Evolutionary conservation across 2,113 vertebrate species (phyloP).

Genomic region (Melanotaenia duboulayi): DNA sequence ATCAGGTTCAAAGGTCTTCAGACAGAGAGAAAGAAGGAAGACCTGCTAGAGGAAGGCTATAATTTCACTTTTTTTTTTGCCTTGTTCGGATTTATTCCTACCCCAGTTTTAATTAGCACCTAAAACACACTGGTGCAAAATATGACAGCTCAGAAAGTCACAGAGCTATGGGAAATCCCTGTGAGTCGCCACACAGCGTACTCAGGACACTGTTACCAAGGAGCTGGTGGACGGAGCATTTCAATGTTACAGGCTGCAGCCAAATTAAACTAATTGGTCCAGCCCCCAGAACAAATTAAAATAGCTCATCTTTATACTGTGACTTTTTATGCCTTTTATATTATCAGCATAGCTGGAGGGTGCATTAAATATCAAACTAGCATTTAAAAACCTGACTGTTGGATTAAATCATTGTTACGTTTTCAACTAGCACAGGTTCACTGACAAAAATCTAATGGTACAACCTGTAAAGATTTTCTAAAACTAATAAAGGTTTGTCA

Average conservation of each 20-base stretch:
- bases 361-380: conserved; percentile 49
- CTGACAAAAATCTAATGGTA: neutral
- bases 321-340: conserved; percentile 56
- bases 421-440: conserved; percentile 7
- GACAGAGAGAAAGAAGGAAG: neutral
- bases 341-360: conserved; percentile 52
- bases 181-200: neutral
- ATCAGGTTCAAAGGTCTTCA: neutral
- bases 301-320: conserved; percentile 56
- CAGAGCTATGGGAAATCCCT: neutral
- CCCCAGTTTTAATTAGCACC: conserved; percentile 37
- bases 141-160: conserved; percentile 37
- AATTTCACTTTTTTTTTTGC: neutral
- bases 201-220: conserved; percentile 17
- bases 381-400: conserved; percentile 33
- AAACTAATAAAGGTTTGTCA: conserved; percentile 19
- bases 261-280: conserved; percentile 70
- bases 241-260: conserved; percentile 30
- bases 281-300: conserved; percentile 57
- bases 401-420: conserved; percentile 18
- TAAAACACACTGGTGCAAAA: conserved; percentile 31
- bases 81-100: neutral
- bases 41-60: neutral
- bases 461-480: conserved; percentile 22
- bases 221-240: conserved; percentile 49